A percentile compares a stretch with the other conserved stretches of the same genome.
Conservation (phyloP, 2,888 invertebrate species). For the Adineta ricciae region DNA sequence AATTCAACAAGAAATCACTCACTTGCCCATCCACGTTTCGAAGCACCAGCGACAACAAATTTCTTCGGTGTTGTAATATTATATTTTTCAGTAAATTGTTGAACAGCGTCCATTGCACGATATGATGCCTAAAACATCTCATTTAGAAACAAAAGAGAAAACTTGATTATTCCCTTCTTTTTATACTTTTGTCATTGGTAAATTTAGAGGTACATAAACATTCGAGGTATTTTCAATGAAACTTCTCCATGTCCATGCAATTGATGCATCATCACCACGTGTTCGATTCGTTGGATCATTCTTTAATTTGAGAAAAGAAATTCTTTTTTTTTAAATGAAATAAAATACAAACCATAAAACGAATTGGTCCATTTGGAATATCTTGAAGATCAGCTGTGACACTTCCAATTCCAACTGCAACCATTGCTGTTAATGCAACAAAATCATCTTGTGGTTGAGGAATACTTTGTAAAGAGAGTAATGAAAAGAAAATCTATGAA, state of each 20-base stretch:
- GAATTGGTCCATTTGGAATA: conserved; percentile 34
- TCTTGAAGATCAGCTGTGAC: conserved; percentile 32
- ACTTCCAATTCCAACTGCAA: conserved; percentile 31
- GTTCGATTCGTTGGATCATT: conserved; percentile 26
- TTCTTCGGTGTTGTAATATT: neutral
- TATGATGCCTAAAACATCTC: conserved; percentile 33
- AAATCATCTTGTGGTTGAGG: conserved; percentile 32
- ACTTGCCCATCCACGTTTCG: conserved; percentile 32
- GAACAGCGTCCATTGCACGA: conserved; percentile 30
- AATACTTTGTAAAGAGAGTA: neutral
- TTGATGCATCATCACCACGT: conserved; percentile 29
- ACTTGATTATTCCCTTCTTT: neutral
- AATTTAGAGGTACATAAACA: conserved; percentile 37
- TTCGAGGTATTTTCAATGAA: conserved; percentile 33
- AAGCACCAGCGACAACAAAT: conserved; percentile 23
- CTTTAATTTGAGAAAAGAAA: neutral
- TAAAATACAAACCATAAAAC: conserved; percentile 34
- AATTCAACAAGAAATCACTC: neutral
- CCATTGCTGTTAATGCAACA: conserved; percentile 28
- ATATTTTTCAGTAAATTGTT: neutral
- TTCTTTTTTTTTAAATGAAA: neutral
- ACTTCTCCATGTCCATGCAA: conserved; percentile 35
- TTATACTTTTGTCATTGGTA: conserved; percentile 44
- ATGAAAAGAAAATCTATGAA: neutral
- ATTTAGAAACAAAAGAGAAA: neutral